These are phyloP conservation scores for Cataglyphis hispanica DNA, from an alignment of 1,140 invertebrate genomes.

Conservation along the genomic window DNA sequence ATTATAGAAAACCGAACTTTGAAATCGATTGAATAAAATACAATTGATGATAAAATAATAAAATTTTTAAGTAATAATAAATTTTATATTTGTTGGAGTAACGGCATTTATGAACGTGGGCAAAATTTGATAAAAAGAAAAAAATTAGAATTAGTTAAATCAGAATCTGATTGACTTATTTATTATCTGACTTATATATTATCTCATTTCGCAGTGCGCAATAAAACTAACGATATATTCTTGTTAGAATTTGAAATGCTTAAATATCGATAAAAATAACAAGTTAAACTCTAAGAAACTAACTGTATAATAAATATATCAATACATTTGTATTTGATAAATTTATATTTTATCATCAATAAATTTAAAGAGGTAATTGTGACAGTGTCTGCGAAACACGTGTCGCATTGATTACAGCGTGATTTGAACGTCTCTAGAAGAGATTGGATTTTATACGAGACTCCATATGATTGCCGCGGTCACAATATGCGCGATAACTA, in stretches of 20 bases:
- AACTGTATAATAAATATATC: not conserved
- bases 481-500: constrained; percentile 46
- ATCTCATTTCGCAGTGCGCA: not conserved
- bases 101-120: not conserved
- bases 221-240: no score
- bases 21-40: not conserved
- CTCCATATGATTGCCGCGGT: not conserved
- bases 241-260: not conserved
- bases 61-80: not conserved
- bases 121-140: not conserved
- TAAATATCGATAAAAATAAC: not conserved
- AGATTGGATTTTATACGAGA: not conserved
- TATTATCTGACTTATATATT: no score
- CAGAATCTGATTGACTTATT: not conserved
- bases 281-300: not conserved
- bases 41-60: not conserved
- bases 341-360: not conserved
- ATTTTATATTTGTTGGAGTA: not conserved
- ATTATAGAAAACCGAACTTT: not conserved
- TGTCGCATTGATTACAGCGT: not conserved
- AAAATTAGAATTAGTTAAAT: not conserved
- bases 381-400: constrained; percentile 8
- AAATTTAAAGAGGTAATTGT: constrained; percentile 6
- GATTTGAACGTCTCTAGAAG: constrained; percentile 11
- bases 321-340: not conserved